phyloP scores from a whole-genome alignment of 2,888 invertebrate species.

The Dryobota labecula region DNA sequence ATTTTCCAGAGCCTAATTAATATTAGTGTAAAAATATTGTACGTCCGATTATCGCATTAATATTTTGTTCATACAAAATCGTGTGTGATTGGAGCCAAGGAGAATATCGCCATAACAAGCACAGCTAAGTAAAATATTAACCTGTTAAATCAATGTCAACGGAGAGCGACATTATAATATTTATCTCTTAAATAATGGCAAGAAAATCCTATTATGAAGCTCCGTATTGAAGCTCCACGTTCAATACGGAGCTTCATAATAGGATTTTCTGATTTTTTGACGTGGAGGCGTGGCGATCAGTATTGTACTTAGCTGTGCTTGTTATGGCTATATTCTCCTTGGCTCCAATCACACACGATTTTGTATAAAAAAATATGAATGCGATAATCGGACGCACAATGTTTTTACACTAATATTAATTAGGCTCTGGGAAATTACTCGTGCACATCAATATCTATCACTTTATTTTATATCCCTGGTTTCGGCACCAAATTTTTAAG shows the following conservation, averaged over 20 bases:
- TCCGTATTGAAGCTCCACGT: neutral
- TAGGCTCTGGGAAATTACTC: neutral
- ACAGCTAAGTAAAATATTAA: neutral
- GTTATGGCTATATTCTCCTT: neutral
- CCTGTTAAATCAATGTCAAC: neutral
- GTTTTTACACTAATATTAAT: neutral
- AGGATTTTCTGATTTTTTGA: neutral
- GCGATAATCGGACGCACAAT: neutral
- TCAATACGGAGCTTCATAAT: neutral
- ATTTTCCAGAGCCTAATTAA: neutral
- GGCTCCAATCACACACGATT: neutral
- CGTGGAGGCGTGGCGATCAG: too few relatives aligned
- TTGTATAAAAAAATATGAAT: neutral
- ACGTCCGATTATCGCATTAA: neutral
- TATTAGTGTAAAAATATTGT: neutral
- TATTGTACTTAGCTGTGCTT: neutral
- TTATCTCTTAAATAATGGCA: neutral
- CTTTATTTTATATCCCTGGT: too few relatives aligned
- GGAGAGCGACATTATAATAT: neutral
- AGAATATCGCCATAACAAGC: neutral
- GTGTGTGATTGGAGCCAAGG: neutral
- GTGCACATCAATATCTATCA: too few relatives aligned
- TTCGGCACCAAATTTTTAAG: too few relatives aligned
- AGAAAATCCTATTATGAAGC: neutral
- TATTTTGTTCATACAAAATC: neutral